Percentiles rank a stretch among this genome's conserved stretches.
Conservation (phyloP, 2,113 vertebrate genomes). For the Noturus placidus region DNA sequence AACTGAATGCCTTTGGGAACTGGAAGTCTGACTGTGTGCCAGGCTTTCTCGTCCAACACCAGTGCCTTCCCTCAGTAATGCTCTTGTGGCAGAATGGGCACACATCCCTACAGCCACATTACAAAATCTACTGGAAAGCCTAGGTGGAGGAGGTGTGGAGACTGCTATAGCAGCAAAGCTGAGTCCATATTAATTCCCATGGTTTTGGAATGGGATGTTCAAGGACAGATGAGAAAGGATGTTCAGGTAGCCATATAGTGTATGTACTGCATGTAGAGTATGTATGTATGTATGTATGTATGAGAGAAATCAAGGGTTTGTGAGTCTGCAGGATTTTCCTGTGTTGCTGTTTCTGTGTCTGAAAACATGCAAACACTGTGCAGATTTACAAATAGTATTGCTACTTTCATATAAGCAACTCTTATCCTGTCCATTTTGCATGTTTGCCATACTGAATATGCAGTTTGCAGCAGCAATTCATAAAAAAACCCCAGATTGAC, state of each 20-base stretch:
- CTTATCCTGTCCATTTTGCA: neutral
- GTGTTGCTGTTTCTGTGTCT: neutral
- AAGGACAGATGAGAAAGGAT: neutral
- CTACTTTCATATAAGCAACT: neutral
- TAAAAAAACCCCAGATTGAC: neutral
- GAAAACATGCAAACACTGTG: neutral
- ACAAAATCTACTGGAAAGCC: constrained; percentile 13
- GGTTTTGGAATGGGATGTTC: neutral
- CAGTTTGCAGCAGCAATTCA: neutral
- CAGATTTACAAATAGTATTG: neutral
- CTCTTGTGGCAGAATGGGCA: constrained; percentile 21
- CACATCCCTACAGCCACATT: neutral
- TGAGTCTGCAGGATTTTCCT: neutral
- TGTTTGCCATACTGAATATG: neutral
- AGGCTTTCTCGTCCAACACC: neutral
- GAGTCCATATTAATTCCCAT: neutral
- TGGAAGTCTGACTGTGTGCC: constrained; percentile 1
- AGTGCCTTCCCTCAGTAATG: neutral
- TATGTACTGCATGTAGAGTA: neutral
- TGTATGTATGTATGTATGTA: neutral
- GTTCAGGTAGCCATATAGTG: neutral
- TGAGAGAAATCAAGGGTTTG: constrained; percentile 7
- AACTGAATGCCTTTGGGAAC: neutral
- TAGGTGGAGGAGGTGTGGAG: neutral
- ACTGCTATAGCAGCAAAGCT: neutral